These are phyloP conservation scores for Pipistrellus nathusii DNA, from an alignment of 2,797 vertebrate species.

Conservation along the genomic window DNA sequence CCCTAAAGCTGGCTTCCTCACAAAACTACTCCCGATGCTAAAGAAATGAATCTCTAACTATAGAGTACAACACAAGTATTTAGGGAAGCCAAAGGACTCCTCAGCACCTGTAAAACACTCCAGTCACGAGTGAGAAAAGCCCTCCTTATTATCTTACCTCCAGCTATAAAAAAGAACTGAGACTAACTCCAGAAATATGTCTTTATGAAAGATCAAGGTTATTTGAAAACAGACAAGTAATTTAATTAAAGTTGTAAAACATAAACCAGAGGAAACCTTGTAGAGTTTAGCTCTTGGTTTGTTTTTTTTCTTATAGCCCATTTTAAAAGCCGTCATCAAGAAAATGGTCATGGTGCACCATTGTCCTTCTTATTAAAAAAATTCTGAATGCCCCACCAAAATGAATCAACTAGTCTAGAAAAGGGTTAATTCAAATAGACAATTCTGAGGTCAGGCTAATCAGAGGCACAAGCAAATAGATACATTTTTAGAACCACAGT, in stretches of 20 bases:
- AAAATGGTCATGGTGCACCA: background rate
- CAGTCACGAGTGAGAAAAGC: background rate
- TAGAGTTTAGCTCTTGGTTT: background rate
- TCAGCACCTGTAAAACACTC: background rate
- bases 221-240: constrained; percentile 1
- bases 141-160: background rate
- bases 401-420: background rate
- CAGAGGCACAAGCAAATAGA: background rate
- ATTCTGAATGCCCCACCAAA: background rate
- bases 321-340: constrained; percentile 45
- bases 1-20: constrained; percentile 20
- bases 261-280: background rate
- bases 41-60: constrained; percentile 31
- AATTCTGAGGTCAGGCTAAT: background rate
- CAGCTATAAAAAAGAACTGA: background rate
- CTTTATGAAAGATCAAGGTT: constrained; percentile 8
- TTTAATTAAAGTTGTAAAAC: constrained; percentile 18
- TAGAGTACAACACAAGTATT: background rate
- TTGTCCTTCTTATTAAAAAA: constrained; percentile 9
- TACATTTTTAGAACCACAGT: background rate
- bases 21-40: background rate
- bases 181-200: background rate
- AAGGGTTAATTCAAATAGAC: background rate
- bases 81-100: background rate
- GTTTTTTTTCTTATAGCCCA: background rate